phyloP scores from a whole-genome alignment of 2,888 invertebrate species.

The Lymantria dispar region DNA sequence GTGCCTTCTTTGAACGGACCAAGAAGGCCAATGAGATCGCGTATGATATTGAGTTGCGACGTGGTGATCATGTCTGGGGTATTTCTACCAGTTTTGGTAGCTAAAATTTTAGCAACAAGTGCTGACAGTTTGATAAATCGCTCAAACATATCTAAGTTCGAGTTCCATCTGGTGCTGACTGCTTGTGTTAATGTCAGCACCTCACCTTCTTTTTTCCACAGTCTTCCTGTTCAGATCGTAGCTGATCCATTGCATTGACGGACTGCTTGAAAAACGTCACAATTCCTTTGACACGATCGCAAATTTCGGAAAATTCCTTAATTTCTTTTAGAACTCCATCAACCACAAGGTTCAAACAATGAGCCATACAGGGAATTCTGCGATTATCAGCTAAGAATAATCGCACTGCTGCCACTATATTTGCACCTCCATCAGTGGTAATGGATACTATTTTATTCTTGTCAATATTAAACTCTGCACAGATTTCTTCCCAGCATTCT shows the following conservation, averaged over 20 bases:
- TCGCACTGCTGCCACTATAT: constrained; percentile 35
- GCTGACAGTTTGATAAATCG: constrained; percentile 31
- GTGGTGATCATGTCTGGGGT: constrained; percentile 28
- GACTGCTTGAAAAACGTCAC: constrained; percentile 42
- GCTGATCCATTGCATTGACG: constrained; percentile 38
- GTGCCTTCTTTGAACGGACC: constrained; percentile 24
- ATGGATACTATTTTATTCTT: constrained; percentile 22
- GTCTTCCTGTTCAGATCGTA: constrained; percentile 29
- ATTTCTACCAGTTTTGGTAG: constrained; percentile 15
- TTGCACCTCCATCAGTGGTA: constrained; percentile 36
- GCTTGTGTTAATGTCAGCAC: not conserved
- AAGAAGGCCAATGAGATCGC: not conserved
- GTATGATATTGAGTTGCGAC: not conserved
- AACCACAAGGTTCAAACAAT: not conserved
- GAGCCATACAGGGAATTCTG: constrained; percentile 36
- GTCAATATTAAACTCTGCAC: not conserved
- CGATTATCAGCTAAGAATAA: constrained; percentile 30
- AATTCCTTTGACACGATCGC: constrained; percentile 37
- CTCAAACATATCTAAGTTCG: constrained; percentile 36
- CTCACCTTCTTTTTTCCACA: not conserved
- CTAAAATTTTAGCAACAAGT: constrained; percentile 29
- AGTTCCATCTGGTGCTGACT: constrained; percentile 28
- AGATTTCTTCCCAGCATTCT: not conserved
- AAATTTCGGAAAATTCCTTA: not conserved
- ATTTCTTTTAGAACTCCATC: not conserved